Evolutionary conservation across 2,113 vertebrate species (phyloP).

Genomic region (Tringa solitaria): DNA sequence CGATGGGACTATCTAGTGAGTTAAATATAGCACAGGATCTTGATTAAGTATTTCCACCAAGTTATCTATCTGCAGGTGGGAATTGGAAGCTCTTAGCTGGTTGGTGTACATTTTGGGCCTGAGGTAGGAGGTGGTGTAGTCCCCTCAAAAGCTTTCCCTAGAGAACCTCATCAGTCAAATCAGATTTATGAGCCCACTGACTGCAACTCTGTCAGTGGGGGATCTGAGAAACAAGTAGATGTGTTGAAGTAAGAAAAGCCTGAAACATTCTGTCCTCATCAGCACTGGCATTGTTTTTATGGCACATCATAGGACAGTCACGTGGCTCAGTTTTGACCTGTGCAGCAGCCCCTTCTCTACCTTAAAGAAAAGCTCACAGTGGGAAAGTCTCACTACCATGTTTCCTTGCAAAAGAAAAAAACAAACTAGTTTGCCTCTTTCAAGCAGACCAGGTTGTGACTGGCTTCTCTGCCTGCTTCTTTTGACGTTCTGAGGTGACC

Average conservation of each 20-base stretch:
- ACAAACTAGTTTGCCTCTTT: neutral
- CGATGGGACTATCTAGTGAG: neutral
- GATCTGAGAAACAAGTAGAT: neutral
- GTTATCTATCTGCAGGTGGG: neutral
- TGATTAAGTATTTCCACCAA: neutral
- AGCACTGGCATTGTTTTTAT: neutral
- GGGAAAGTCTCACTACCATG: neutral
- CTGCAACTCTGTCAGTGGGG: neutral
- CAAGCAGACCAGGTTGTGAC: neutral
- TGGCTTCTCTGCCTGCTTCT: neutral
- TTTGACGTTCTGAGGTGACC: neutral
- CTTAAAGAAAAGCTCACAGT: neutral
- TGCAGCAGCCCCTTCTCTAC: neutral
- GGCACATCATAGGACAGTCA: neutral
- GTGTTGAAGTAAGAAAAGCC: neutral
- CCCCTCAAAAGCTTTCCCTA: neutral
- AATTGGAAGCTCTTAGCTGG: neutral
- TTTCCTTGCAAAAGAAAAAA: neutral
- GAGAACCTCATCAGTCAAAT: neutral
- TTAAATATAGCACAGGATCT: neutral
- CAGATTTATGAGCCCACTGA: neutral
- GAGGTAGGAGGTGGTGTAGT: neutral
- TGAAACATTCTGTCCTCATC: neutral
- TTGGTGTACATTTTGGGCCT: neutral
- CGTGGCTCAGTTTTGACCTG: neutral